Evolutionary conservation across 2,888 invertebrate genomes (phyloP), one percentile per base, ranked within the genome.

Genomic region (Dysmachus trigonus): DNA sequence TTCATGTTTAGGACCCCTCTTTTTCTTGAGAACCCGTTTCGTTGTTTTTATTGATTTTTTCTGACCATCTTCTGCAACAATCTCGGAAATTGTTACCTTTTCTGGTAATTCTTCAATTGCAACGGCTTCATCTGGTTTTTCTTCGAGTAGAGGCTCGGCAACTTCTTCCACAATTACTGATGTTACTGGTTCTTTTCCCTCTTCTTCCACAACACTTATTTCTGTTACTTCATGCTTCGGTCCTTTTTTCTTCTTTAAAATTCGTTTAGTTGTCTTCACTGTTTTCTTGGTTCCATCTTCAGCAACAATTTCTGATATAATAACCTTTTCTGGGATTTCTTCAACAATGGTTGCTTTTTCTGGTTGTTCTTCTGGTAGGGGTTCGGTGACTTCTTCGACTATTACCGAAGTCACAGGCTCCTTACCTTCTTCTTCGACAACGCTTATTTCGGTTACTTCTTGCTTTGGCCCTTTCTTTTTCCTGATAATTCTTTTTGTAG

Each of bases 251-350:
- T 91, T 92, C 86, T 90, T 91, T 74, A 91, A 90, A 3, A 89
- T 90, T 27, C 91, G 89, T 62, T 90, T 91, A 72, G 90, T 91
- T n/a, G 90, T 89, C 13, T 89, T 89, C 79, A 86, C 88, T 72
- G 88, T 88, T 86, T 90, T 91, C 0, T 92, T 91, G 83, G 89
- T 90, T 18, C 91, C 91, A 86, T 91, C 90, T 47, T 89, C 88
- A 0, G 93, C 92, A 1, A 89, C 85, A 18, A 93, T 91, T 89
- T 93, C 93, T 1, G 92, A 91, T 1, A 93, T 89, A 77, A 91
- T 90, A 0, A 92, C 90, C 85, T 91, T 89, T 88, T 89, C 90
- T 77, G 87, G 88, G 83, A 87, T 31, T 87, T 92, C 92, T 76
- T 88, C 88, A 10, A 89, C 86, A 33, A 91, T 91, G 88, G 91